A percentile compares a stretch with the other conserved stretches of the same genome.
These are phyloP conservation scores for Perizoma affinitatum DNA, from an alignment of 2,888 invertebrate species.

Conservation along the genomic window DNA sequence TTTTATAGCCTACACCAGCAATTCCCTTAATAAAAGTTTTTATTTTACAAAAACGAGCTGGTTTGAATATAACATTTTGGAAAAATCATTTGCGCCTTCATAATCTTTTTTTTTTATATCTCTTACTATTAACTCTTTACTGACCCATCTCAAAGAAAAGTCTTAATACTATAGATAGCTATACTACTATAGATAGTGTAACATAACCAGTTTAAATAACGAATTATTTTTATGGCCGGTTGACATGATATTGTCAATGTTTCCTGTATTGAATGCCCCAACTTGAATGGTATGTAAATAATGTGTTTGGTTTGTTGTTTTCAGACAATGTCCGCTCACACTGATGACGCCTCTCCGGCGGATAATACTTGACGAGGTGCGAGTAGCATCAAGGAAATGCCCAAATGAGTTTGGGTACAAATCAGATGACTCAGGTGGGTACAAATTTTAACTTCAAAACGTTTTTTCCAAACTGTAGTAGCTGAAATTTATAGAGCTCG, in stretches of 20 bases:
- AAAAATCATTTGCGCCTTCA: too few species aligned
- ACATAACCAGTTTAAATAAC: too few species aligned
- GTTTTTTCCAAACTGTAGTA: background rate
- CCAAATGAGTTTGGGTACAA: slow-evolving; percentile 87
- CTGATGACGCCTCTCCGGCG: slow-evolving; percentile 87
- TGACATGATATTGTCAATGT: slow-evolving; percentile 35
- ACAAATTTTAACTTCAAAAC: background rate
- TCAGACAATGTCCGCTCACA: slow-evolving; percentile 88
- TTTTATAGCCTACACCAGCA: too few species aligned
- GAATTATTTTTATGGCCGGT: slow-evolving; percentile 37
- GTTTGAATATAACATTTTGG: too few species aligned
- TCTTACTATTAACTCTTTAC: too few species aligned
- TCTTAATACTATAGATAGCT: too few species aligned
- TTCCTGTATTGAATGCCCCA: slow-evolving; percentile 19
- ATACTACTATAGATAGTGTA: too few species aligned
- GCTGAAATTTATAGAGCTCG: too few species aligned
- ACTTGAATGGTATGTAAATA: slow-evolving; percentile 17
- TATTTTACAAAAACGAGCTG: too few species aligned
- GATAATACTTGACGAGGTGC: slow-evolving; percentile 87
- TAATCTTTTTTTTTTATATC: too few species aligned
- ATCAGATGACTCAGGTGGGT: slow-evolving; percentile 84
- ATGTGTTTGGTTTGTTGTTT: slow-evolving; percentile 44
- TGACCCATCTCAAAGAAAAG: too few species aligned
- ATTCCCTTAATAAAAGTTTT: too few species aligned
- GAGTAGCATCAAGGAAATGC: slow-evolving; percentile 85